Evolutionary conservation across 2,797 vertebrate species (phyloP).

Genomic region (Diglossa cyanea): DNA sequence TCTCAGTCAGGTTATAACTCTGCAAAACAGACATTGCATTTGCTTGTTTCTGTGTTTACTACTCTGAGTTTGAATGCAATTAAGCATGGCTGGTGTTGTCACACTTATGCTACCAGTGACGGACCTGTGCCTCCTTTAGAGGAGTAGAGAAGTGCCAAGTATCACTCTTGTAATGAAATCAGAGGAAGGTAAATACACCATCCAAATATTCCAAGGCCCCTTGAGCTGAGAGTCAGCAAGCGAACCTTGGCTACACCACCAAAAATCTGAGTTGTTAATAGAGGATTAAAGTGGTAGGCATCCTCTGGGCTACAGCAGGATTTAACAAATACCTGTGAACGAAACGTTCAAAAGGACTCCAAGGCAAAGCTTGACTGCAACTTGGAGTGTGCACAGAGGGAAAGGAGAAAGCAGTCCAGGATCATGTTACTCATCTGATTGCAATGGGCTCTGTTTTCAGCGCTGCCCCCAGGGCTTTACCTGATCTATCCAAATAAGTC

Average conservation of each 20-base stretch:
- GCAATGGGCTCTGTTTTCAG: slow-evolving; percentile 35
- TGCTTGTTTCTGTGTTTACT: not conserved
- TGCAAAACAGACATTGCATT: not conserved
- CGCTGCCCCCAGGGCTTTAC: slow-evolving; percentile 21
- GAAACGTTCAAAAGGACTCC: not conserved
- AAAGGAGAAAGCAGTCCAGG: slow-evolving; percentile 22
- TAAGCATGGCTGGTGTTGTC: not conserved
- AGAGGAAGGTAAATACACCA: not conserved
- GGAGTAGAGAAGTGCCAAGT: not conserved
- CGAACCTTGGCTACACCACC: not conserved
- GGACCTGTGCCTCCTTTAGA: not conserved
- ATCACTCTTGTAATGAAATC: not conserved
- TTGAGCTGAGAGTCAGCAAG: not conserved
- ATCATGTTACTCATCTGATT: slow-evolving; percentile 44
- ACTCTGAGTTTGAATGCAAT: not conserved
- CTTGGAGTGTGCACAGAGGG: slow-evolving; percentile 24
- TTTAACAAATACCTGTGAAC: slow-evolving; percentile 2
- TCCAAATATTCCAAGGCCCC: not conserved
- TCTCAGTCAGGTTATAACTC: not conserved
- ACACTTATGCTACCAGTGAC: not conserved
- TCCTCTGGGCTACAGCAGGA: slow-evolving; percentile 35
- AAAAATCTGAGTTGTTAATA: not conserved
- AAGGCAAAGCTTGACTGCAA: not conserved
- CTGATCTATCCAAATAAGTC: slow-evolving; percentile 45
- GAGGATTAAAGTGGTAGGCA: slow-evolving; percentile 27